Conservation (phyloP, 2,113 vertebrate species). For the Ammodramus savannarum region DNA sequence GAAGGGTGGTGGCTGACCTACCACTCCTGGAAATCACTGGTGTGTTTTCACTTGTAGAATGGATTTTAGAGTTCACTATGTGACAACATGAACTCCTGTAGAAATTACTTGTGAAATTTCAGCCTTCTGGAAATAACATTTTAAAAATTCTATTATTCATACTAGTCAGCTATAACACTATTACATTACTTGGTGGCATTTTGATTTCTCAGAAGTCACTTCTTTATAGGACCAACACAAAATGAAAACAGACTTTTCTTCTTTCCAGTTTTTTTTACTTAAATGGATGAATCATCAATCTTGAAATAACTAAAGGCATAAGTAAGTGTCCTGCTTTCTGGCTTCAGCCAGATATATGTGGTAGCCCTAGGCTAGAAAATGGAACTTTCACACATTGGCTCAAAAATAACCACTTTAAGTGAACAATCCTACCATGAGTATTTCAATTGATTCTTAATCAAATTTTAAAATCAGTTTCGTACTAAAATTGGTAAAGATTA, state of each 20-base stretch:
- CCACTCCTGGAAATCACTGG: not conserved
- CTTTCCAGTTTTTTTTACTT: not conserved
- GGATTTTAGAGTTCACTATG: not conserved
- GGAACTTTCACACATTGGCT: not conserved
- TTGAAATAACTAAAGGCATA: not conserved
- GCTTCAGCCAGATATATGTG: not conserved
- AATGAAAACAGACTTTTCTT: not conserved
- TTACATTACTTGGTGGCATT: not conserved
- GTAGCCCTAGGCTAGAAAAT: not conserved
- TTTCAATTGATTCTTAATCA: not conserved
- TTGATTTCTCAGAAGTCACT: not conserved
- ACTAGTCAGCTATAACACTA: not conserved
- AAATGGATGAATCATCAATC: not conserved
- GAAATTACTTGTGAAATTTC: not conserved
- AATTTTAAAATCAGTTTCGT: not conserved
- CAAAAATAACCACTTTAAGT: not conserved
- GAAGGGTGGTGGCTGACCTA: not conserved
- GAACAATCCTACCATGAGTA: not conserved
- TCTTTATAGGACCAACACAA: not conserved
- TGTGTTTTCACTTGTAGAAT: not conserved
- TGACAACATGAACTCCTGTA: not conserved
- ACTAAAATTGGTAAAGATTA: not conserved
- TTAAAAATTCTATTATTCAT: not conserved
- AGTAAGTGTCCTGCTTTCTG: not conserved
- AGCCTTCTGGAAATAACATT: not conserved